phyloP scores from a whole-genome alignment of 1,140 invertebrate genomes.

The Meloidogyne hapla region DNA sequence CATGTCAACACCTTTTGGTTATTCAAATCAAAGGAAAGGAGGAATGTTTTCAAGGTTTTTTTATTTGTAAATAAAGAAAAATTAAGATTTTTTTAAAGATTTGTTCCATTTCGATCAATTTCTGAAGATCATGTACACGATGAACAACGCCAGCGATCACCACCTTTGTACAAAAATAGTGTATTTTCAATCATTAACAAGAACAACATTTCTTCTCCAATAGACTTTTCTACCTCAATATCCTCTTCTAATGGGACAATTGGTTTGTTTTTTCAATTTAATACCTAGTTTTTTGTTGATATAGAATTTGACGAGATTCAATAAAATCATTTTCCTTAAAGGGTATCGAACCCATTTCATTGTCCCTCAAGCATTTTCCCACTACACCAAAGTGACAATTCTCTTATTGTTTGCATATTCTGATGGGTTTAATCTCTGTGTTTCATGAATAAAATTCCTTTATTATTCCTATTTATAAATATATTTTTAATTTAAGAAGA shows the following conservation, averaged over 20 bases:
- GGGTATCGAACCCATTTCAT: no score
- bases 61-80: no score
- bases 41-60: slow-evolving; percentile 1
- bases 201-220: neutral
- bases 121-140: neutral
- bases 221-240: neutral
- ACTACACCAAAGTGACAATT: no score
- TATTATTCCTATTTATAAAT: neutral
- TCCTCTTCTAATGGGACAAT: slow-evolving; percentile 6
- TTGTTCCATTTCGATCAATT: neutral
- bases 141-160: neutral
- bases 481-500: neutral
- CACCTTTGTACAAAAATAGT: neutral
- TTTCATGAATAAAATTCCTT: no score
- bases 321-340: no score
- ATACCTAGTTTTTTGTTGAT: no score
- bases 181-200: neutral
- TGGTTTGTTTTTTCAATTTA: no score
- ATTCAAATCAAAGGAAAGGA: neutral
- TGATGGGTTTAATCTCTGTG: no score
- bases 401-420: no score
- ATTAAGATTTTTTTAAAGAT: neutral
- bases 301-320: no score
- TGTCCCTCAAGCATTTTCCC: no score
- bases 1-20: neutral